These are phyloP conservation scores for Salvator merianae DNA, from an alignment of 2,113 vertebrate genomes.

Conservation along the genomic window DNA sequence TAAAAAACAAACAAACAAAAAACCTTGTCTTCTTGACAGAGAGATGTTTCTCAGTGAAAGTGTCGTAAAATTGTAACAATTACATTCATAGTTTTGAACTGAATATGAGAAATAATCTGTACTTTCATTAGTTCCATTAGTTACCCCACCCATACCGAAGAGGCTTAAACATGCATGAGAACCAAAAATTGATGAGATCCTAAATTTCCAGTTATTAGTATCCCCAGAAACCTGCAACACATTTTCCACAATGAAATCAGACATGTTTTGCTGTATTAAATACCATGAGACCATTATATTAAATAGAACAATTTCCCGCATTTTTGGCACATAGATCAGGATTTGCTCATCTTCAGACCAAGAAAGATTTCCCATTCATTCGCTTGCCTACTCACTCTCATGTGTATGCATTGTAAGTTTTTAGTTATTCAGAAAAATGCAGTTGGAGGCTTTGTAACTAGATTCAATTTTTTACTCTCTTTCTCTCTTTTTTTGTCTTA, in stretches of 20 bases:
- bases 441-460: conserved; percentile 1
- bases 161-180: neutral
- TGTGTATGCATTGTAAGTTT: conserved; percentile 20
- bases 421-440: conserved; percentile 6
- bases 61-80: too few relatives aligned
- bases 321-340: conserved; percentile 28
- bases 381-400: too few relatives aligned
- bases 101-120: too few relatives aligned
- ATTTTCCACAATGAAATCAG: conserved; percentile 23
- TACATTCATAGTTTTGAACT: too few relatives aligned
- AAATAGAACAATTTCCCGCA: conserved; percentile 25
- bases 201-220: neutral
- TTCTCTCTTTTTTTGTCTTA: neutral
- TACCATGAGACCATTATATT: neutral
- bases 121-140: too few relatives aligned
- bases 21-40: too few relatives aligned
- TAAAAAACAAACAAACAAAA: too few relatives aligned
- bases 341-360: conserved; percentile 20
- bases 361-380: conserved; percentile 28
- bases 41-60: too few relatives aligned
- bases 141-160: too few relatives aligned
- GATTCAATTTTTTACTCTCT: neutral
- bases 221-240: conserved; percentile 14
- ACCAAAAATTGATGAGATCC: neutral
- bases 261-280: conserved; percentile 34